Conservation (phyloP, 2,797 vertebrate genomes). For the Lateolabrax maculatus region DNA sequence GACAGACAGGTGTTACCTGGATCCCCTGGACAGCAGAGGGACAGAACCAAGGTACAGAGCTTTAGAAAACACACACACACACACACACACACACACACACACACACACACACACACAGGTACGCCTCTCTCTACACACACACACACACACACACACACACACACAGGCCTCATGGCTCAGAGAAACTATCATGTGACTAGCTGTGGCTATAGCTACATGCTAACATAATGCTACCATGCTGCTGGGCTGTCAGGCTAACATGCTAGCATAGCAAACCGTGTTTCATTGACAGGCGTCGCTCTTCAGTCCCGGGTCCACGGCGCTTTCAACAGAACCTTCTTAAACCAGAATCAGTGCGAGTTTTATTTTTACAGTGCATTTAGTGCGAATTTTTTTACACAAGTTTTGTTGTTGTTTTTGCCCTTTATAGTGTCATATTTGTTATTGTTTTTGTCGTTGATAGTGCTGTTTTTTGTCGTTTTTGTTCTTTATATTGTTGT, state of each 20-base stretch:
- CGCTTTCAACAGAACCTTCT: too few relatives aligned
- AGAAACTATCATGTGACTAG: neutral
- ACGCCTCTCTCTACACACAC: neutral
- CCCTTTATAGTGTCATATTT: too few relatives aligned
- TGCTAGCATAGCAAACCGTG: slow-evolving; percentile 6
- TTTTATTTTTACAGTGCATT: too few relatives aligned
- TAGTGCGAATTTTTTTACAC: too few relatives aligned
- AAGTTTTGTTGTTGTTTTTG: too few relatives aligned
- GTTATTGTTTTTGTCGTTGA: too few relatives aligned
- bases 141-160: slow-evolving; percentile 8
- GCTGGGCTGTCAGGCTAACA: slow-evolving; percentile 9
- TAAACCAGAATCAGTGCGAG: too few relatives aligned
- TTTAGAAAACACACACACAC: slow-evolving; percentile 59
- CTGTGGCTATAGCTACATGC: slow-evolving; percentile 36
- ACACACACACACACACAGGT: neutral
- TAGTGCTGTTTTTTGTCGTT: too few relatives aligned
- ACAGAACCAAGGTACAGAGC: slow-evolving; percentile 64
- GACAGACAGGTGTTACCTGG: slow-evolving; percentile 69
- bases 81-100: slow-evolving; percentile 16
- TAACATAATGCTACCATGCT: slow-evolving; percentile 32
- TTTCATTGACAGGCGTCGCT: too few relatives aligned
- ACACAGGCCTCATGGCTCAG: neutral
- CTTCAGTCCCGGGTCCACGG: too few relatives aligned
- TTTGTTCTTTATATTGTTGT: too few relatives aligned
- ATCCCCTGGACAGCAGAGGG: slow-evolving; percentile 74